phyloP scores from a whole-genome alignment of 2,797 vertebrate species.

The Alcedo atthis region DNA sequence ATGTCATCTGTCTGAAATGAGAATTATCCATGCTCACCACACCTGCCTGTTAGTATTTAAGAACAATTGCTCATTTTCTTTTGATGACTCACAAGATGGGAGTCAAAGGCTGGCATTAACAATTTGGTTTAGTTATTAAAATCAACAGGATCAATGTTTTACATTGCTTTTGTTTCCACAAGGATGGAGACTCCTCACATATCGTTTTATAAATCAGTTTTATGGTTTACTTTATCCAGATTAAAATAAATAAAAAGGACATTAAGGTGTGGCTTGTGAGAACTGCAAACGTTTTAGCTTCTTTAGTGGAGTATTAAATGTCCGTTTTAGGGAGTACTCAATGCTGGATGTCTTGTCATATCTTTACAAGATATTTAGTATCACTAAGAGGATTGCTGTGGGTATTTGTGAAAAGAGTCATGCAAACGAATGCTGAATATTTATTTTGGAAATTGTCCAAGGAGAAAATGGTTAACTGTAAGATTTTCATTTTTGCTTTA shows the following conservation, averaged over 20 bases:
- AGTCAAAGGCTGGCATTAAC: not conserved
- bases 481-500: conserved; percentile 6
- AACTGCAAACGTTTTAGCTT: conserved; percentile 2
- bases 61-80: not conserved
- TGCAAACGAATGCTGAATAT: not conserved
- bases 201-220: not conserved
- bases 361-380: not conserved
- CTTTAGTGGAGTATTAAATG: not conserved
- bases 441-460: conserved; percentile 2
- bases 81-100: not conserved
- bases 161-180: not conserved
- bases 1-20: not conserved
- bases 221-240: not conserved
- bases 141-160: not conserved
- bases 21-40: not conserved
- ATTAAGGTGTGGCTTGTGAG: not conserved
- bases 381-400: not conserved
- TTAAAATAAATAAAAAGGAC: not conserved
- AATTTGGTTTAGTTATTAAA: not conserved
- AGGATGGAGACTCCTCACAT: not conserved
- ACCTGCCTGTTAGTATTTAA: not conserved
- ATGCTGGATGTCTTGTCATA: not conserved
- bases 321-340: not conserved
- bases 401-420: conserved; percentile 8
- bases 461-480: not conserved